Conservation (phyloP, 2,113 vertebrate genomes). For the Python bivittatus region DNA sequence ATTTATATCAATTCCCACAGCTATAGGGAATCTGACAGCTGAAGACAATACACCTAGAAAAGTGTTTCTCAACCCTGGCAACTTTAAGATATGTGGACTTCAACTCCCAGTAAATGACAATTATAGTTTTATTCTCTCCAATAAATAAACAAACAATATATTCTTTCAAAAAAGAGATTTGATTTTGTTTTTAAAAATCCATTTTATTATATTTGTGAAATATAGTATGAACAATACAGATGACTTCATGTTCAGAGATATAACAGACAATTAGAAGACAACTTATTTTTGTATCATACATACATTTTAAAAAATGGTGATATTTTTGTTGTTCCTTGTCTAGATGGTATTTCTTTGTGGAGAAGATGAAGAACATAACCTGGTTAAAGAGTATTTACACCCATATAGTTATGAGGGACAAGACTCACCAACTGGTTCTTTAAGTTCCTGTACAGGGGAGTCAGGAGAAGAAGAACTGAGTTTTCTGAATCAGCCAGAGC, state of each 20-base stretch:
- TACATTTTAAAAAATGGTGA: slow-evolving; percentile 72
- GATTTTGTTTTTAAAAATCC: neutral
- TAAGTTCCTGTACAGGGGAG: slow-evolving; percentile 86
- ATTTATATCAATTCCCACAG: neutral
- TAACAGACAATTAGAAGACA: neutral
- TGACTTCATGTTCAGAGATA: neutral
- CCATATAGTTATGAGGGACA: slow-evolving; percentile 84
- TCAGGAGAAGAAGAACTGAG: slow-evolving; percentile 76
- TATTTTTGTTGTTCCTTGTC: slow-evolving; percentile 48
- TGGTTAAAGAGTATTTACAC: slow-evolving; percentile 80
- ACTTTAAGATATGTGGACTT: no score
- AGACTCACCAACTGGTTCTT: slow-evolving; percentile 84
- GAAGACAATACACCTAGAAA: neutral
- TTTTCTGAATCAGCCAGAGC: slow-evolving; percentile 86
- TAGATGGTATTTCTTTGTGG: slow-evolving; percentile 80
- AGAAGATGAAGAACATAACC: slow-evolving; percentile 78
- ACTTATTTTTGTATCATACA: slow-evolving; percentile 65
- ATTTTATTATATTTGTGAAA: neutral
- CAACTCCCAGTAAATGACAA: no score
- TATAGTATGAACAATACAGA: neutral
- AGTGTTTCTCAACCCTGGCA: no score
- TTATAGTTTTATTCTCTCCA: neutral
- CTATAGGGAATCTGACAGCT: neutral
- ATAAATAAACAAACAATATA: neutral
- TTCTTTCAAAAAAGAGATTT: neutral